Conservation (phyloP, 2,113 vertebrate genomes). For the Toxotes jaculatrix region DNA sequence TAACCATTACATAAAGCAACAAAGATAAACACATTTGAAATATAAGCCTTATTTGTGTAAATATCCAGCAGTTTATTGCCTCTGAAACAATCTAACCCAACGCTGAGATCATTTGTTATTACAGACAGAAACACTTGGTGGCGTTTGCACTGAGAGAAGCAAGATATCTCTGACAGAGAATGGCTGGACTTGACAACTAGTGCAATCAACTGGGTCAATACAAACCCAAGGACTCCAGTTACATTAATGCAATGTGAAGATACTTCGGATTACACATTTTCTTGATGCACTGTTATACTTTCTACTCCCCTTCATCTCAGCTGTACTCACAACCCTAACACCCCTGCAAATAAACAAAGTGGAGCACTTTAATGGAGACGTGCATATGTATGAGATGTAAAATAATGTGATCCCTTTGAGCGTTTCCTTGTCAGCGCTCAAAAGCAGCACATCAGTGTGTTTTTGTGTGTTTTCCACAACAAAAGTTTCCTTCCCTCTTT, state of each 20-base stretch:
- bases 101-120: constrained; percentile 7
- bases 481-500: constrained; percentile 78
- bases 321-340: constrained; percentile 61
- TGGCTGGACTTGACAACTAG: constrained; percentile 44
- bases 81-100: not conserved
- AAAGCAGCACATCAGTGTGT: constrained; percentile 64
- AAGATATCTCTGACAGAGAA: constrained; percentile 10
- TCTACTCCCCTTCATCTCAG: constrained; percentile 63
- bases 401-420: constrained; percentile 79
- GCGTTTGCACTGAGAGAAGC: not conserved
- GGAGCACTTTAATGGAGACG: constrained; percentile 66
- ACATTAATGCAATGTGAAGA: constrained; percentile 56
- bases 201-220: constrained; percentile 60
- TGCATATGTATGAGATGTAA: constrained; percentile 82
- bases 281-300: constrained; percentile 54
- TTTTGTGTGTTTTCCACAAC: constrained; percentile 70
- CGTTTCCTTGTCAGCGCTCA: constrained; percentile 76
- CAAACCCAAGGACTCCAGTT: constrained; percentile 13
- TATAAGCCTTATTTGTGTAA: not conserved
- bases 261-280: constrained; percentile 28
- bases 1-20: not conserved
- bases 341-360: constrained; percentile 74
- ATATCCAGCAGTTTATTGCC: not conserved
- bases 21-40: not conserved
- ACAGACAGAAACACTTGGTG: not conserved